Evolutionary conservation across 2,797 vertebrate species (phyloP).

Genomic region (Coendou prehensilis): DNA sequence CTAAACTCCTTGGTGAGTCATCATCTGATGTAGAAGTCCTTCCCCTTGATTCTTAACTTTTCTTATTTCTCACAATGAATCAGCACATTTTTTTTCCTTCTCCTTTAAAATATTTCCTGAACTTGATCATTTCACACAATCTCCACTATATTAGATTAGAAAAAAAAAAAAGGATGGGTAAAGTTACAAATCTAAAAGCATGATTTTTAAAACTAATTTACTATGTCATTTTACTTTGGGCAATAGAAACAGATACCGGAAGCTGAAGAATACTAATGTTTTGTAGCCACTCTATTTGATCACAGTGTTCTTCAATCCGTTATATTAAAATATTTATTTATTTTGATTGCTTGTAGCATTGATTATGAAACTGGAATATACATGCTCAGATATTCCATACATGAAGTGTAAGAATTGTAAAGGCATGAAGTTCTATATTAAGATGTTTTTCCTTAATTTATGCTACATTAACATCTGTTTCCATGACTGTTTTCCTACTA

Average conservation of each 20-base stretch:
- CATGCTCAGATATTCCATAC: slow-evolving; percentile 11
- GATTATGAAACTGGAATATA: slow-evolving; percentile 6
- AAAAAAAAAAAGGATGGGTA: not conserved
- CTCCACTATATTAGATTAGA: not conserved
- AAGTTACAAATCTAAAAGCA: slow-evolving; percentile 34
- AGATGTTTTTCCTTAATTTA: slow-evolving; percentile 37
- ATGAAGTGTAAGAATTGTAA: slow-evolving; percentile 50
- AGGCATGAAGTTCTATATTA: not conserved
- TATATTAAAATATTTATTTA: slow-evolving; percentile 12
- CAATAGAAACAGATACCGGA: not conserved
- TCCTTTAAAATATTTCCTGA: slow-evolving; percentile 32
- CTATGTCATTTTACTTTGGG: not conserved
- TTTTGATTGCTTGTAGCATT: slow-evolving; percentile 11
- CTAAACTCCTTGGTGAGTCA: not conserved
- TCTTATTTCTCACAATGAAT: not conserved
- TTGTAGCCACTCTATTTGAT: not conserved
- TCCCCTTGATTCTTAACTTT: slow-evolving; percentile 6
- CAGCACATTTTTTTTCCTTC: slow-evolving; percentile 14
- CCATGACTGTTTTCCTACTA: slow-evolving; percentile 51
- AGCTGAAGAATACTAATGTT: not conserved
- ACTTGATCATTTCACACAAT: slow-evolving; percentile 28
- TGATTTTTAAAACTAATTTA: slow-evolving; percentile 8
- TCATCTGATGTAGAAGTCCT: not conserved
- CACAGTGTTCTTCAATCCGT: not conserved
- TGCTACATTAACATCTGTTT: not conserved